Evolutionary conservation across 2,113 vertebrate species (phyloP).

Genomic region (Sardina pilchardus): DNA sequence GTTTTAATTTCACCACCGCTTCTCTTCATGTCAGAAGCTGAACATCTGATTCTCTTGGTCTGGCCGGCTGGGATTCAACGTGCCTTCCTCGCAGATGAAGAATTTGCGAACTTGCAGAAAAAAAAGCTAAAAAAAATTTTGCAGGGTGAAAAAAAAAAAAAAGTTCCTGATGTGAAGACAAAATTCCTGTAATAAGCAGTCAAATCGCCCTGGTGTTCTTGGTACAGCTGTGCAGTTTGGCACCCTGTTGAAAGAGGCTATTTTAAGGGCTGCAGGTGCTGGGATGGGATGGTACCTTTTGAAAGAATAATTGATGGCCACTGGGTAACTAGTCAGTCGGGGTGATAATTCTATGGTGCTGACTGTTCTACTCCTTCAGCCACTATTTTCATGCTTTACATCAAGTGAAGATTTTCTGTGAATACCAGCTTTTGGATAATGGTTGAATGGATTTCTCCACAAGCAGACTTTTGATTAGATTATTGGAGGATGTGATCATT

Average conservation of each 20-base stretch:
- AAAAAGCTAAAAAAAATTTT: conserved; percentile 37
- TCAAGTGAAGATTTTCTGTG: background rate
- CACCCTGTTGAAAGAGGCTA: conserved; percentile 16
- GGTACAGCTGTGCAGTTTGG: conserved; percentile 12
- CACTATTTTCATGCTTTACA: background rate
- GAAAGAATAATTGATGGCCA: conserved; percentile 14
- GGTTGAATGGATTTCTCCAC: background rate
- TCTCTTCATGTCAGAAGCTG: conserved; percentile 62
- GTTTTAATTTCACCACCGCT: conserved; percentile 63
- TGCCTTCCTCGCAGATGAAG: conserved; percentile 61
- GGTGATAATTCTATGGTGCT: background rate
- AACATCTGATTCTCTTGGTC: conserved; percentile 55
- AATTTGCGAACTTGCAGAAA: conserved; percentile 66
- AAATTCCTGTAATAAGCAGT: conserved; percentile 16
- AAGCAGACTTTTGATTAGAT: background rate
- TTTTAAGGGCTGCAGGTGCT: conserved; percentile 3
- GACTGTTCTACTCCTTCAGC: background rate
- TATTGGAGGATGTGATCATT: background rate
- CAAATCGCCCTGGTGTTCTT: background rate
- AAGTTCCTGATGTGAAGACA: conserved; percentile 42
- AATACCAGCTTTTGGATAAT: background rate
- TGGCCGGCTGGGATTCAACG: conserved; percentile 69
- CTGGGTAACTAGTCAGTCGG: background rate
- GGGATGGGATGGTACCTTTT: background rate
- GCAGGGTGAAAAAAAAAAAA: conserved; percentile 4